Percentiles rank a stretch among this genome's conserved stretches.
Conservation (phyloP, 1,140 invertebrate species). For the Trichogramma pretiosum region DNA sequence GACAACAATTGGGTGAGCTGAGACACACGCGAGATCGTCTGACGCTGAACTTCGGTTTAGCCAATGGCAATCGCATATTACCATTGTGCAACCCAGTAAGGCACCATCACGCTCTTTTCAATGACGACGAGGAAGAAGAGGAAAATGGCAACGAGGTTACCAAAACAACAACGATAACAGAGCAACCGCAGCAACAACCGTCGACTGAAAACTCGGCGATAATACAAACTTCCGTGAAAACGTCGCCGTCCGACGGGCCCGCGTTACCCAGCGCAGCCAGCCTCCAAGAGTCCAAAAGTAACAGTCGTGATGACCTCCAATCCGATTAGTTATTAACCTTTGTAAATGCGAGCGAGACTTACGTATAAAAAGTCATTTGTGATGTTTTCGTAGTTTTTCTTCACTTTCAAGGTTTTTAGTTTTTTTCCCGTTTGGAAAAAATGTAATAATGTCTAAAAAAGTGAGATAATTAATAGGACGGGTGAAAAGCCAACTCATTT, state of each 20-base stretch:
- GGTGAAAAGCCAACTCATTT: too few relatives aligned
- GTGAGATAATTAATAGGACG: too few relatives aligned
- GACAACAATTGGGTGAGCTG: constrained; percentile 54
- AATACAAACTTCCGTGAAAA: constrained; percentile 3
- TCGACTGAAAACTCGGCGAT: too few relatives aligned
- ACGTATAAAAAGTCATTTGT: constrained; percentile 4
- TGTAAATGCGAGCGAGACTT: too few relatives aligned
- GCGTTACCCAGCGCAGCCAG: too few relatives aligned
- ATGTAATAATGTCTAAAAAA: too few relatives aligned
- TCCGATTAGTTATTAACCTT: constrained; percentile 12
- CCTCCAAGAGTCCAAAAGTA: constrained; percentile 9
- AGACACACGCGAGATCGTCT: constrained; percentile 63
- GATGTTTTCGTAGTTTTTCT: too few relatives aligned
- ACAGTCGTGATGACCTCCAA: constrained; percentile 15
- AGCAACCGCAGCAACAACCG: constrained; percentile 4
- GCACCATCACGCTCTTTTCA: constrained; percentile 13
- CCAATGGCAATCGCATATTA: constrained; percentile 15
- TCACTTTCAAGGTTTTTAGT: too few relatives aligned
- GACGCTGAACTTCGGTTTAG: constrained; percentile 53
- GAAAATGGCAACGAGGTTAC: constrained; percentile 11
- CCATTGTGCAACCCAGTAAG: constrained; percentile 13
- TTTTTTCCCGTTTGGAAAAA: too few relatives aligned
- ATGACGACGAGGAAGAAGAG: constrained; percentile 11
- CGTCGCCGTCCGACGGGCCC: constrained; percentile 7
- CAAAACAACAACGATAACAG: constrained; percentile 15